Evolutionary conservation across 2,113 vertebrate species (phyloP).

Genomic region (Opisthocomus hoazin): DNA sequence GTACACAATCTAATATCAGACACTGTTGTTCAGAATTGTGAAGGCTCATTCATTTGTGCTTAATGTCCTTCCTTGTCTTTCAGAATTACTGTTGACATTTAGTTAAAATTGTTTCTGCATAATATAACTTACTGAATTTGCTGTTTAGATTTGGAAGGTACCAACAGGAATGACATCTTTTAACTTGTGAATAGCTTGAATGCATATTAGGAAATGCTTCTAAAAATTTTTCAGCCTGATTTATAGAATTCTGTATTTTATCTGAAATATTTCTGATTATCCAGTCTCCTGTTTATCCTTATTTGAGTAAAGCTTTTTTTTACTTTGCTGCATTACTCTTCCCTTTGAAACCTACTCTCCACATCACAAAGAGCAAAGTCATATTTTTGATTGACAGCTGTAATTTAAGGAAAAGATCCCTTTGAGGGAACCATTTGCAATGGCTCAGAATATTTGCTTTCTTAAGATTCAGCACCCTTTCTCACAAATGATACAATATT

Average conservation of each 20-base stretch:
- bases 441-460: conserved; percentile 24
- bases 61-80: not conserved
- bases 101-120: not conserved
- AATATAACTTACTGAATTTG: not conserved
- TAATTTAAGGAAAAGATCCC: conserved; percentile 38
- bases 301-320: not conserved
- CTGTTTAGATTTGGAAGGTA: not conserved
- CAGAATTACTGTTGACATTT: not conserved
- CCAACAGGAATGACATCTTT: not conserved
- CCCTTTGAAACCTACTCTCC: not conserved
- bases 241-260: not conserved
- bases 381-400: conserved; percentile 29
- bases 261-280: not conserved
- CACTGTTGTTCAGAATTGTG: not conserved
- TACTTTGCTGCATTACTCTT: not conserved
- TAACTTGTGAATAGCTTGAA: not conserved
- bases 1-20: not conserved
- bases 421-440: conserved; percentile 34
- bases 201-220: not conserved
- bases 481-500: conserved; percentile 51
- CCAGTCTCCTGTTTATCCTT: not conserved
- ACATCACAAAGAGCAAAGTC: not conserved
- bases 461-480: conserved; percentile 46
- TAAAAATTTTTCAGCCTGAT: not conserved
- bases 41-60: not conserved